These are phyloP conservation scores for silkworm (Bombyx mori) DNA, from an alignment of 1,140 invertebrate species.

Conservation along the genomic window DNA sequence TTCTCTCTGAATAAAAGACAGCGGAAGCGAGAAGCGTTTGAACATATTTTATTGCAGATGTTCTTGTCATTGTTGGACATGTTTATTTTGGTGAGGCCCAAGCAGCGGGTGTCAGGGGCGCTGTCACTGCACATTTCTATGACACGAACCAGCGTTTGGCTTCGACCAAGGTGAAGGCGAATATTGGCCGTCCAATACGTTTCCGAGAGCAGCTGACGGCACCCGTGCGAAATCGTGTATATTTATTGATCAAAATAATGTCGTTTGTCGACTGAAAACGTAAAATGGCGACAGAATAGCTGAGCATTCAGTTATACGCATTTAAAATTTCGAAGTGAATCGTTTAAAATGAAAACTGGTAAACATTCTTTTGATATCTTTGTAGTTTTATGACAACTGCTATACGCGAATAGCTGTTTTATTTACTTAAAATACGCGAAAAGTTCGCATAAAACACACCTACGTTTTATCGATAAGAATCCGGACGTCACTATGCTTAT, in stretches of 20 bases:
- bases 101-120: constrained; percentile 47
- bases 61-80: constrained; percentile 40
- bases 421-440: constrained; percentile 8
- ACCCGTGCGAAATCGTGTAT: no score
- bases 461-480: constrained; percentile 8
- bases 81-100: constrained; percentile 53
- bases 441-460: constrained; percentile 5
- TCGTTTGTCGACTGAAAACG: no score
- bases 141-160: constrained; percentile 43
- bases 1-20: constrained; percentile 11
- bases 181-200: constrained; percentile 17
- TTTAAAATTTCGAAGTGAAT: no score
- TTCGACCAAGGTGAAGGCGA: constrained; percentile 59
- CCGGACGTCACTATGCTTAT: constrained; percentile 7
- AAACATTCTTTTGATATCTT: constrained; percentile 13
- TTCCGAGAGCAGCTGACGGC: no score
- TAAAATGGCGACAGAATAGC: no score
- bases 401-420: constrained; percentile 3
- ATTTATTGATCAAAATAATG: no score
- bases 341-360: constrained; percentile 4
- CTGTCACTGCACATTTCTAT: constrained; percentile 36
- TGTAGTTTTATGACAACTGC: constrained; percentile 11
- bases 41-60: constrained; percentile 32
- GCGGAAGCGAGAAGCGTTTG: constrained; percentile 19
- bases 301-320: no score